Conservation (phyloP, 2,113 vertebrate genomes). For the Archilochus colubris region DNA sequence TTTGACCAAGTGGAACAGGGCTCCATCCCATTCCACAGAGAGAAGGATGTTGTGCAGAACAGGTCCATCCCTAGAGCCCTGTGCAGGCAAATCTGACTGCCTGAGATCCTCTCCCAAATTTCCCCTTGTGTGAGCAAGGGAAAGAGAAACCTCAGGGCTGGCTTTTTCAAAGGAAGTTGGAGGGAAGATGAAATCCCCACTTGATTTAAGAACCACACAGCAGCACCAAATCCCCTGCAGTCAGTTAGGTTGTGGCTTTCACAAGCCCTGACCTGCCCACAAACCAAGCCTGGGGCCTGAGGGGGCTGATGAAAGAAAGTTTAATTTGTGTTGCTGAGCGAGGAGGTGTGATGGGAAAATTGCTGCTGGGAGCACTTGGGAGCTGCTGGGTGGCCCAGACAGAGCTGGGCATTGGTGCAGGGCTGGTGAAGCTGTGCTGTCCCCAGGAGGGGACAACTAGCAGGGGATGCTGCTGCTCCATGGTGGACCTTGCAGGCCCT, state of each 20-base stretch:
- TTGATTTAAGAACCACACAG: not conserved
- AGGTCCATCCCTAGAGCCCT: not conserved
- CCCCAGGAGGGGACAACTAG: not conserved
- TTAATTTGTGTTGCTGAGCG: not conserved
- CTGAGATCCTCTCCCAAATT: not conserved
- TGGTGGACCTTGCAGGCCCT: not conserved
- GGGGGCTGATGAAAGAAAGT: not conserved
- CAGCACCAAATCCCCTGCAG: not conserved
- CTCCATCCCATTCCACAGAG: accelerated
- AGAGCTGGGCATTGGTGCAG: not conserved
- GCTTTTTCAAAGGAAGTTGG: constrained; percentile 5
- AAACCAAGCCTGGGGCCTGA: not conserved
- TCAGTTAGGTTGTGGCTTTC: not conserved
- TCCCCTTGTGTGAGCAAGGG: not conserved
- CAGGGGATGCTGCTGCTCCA: not conserved
- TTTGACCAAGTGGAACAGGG: not conserved
- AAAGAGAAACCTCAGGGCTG: constrained; percentile 26
- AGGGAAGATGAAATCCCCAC: not conserved
- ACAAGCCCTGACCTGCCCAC: not conserved
- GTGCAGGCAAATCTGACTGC: not conserved
- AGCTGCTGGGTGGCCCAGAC: not conserved
- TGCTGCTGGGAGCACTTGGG: not conserved
- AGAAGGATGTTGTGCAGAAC: not conserved
- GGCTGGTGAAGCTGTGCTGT: not conserved
- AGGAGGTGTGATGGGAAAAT: not conserved